Conservation (phyloP, 2,888 invertebrate species). For the Octonoba sinensis region DNA sequence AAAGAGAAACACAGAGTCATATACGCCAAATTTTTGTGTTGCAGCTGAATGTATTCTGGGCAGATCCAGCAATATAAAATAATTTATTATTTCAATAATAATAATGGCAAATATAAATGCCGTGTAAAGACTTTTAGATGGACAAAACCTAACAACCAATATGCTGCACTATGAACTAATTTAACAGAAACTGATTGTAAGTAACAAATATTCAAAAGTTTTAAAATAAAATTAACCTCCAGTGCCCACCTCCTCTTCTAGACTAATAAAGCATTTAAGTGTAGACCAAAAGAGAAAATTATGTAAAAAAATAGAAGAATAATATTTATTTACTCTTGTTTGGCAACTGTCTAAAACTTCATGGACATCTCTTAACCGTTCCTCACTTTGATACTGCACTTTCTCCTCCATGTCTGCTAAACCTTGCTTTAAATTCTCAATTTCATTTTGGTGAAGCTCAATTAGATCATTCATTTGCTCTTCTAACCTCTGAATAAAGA, state of each 20-base stretch:
- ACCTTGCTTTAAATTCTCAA: conserved; percentile 94
- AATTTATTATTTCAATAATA: neutral
- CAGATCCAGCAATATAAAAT: too few relatives aligned
- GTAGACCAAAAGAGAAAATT: neutral
- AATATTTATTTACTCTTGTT: conserved; percentile 81
- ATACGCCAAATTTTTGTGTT: too few relatives aligned
- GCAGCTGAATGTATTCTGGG: too few relatives aligned
- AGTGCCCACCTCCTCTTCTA: too few relatives aligned
- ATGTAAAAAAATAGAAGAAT: neutral
- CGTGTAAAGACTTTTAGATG: too few relatives aligned
- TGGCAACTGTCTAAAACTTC: conserved; percentile 96
- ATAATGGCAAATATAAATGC: too few relatives aligned
- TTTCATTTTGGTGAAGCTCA: conserved; percentile 96
- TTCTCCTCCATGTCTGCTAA: conserved; percentile 97
- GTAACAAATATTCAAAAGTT: too few relatives aligned
- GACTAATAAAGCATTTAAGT: too few relatives aligned
- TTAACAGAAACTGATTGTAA: too few relatives aligned
- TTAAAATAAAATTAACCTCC: too few relatives aligned
- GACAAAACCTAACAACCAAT: neutral
- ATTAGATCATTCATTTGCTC: conserved; percentile 98
- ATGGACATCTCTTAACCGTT: conserved; percentile 94
- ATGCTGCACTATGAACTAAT: neutral
- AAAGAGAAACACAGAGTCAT: too few relatives aligned
- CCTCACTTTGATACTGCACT: conserved; percentile 98
- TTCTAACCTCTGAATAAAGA: conserved; percentile 81